A percentile compares a stretch with the other conserved stretches of the same genome.
Evolutionary conservation across 2,113 vertebrate species (phyloP).

Genomic region (Colistium nudipinnis): DNA sequence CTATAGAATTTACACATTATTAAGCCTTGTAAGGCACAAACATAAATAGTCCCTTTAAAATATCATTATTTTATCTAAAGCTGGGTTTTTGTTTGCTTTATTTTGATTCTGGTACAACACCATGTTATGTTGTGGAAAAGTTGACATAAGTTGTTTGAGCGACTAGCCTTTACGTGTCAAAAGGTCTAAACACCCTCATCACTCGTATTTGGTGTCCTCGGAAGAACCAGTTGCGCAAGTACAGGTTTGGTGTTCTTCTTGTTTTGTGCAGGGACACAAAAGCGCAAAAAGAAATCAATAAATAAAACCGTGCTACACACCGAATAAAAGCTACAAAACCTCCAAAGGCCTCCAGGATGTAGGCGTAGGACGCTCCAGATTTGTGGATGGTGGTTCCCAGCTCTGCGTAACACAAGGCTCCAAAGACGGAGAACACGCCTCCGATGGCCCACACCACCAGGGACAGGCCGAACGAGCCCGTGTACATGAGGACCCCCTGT

Average conservation of each 20-base stretch:
- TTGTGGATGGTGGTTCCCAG: slow-evolving; percentile 86
- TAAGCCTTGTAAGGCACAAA: not conserved
- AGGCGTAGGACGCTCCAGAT: slow-evolving; percentile 85
- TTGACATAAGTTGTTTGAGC: not conserved
- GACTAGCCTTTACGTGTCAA: too few species aligned
- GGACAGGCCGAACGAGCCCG: slow-evolving; percentile 83
- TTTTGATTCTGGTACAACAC: too few species aligned
- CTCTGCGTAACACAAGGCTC: slow-evolving; percentile 85
- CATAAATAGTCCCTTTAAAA: too few species aligned
- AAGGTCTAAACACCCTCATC: too few species aligned
- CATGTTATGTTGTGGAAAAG: too few species aligned
- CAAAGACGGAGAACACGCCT: slow-evolving; percentile 85
- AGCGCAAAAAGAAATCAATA: not conserved
- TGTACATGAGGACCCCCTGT: slow-evolving; percentile 81
- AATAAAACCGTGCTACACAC: slow-evolving; percentile 34
- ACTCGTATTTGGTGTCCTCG: too few species aligned
- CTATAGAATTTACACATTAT: slow-evolving; percentile 31
- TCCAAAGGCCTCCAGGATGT: slow-evolving; percentile 85
- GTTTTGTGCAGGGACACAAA: not conserved
- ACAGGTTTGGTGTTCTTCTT: not conserved
- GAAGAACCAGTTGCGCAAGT: not conserved
- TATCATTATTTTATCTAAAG: too few species aligned
- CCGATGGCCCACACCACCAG: slow-evolving; percentile 84
- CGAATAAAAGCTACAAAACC: slow-evolving; percentile 84
- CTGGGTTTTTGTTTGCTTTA: too few species aligned